Conservation (phyloP, 35 echinoderm and acorn worm genomes). For the Apostichopus parvimensis region DNA sequence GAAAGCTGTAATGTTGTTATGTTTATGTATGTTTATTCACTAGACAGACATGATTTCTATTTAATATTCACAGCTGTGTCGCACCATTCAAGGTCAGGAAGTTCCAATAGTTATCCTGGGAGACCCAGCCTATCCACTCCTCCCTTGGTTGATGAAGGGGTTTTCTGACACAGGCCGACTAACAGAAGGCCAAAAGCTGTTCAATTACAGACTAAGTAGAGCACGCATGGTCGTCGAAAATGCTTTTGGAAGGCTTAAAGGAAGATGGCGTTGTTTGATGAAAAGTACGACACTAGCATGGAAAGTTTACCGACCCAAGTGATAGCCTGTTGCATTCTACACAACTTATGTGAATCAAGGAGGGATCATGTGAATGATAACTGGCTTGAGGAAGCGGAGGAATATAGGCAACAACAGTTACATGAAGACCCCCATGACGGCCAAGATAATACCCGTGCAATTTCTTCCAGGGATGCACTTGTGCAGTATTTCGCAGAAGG, state of each 20-base stretch:
- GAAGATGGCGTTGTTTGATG: slow-evolving; percentile 49
- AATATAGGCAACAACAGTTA: background rate
- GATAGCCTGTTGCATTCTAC: slow-evolving; percentile 43
- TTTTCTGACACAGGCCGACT: slow-evolving; percentile 4
- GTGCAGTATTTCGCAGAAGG: background rate
- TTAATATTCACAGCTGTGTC: slow-evolving; percentile 37
- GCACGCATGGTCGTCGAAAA: slow-evolving; percentile 48
- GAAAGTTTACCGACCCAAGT: slow-evolving; percentile 9
- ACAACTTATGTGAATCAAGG: slow-evolving; percentile 49
- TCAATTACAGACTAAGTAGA: slow-evolving; percentile 39
- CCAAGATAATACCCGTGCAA: background rate
- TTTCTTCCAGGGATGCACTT: background rate
- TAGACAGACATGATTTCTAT: no score
- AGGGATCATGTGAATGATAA: slow-evolving; percentile 1
- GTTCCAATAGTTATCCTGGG: slow-evolving; percentile 46
- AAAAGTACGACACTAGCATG: slow-evolving; percentile 46
- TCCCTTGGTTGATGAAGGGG: slow-evolving; percentile 67
- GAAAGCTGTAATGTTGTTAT: no score
- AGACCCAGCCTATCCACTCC: slow-evolving; percentile 70
- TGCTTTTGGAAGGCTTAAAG: slow-evolving; percentile 65
- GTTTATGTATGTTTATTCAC: no score
- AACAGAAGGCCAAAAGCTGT: slow-evolving; percentile 15
- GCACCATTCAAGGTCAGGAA: slow-evolving; percentile 45
- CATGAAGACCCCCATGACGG: background rate
- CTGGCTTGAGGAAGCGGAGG: slow-evolving; percentile 33